Conservation (phyloP, 2,797 vertebrate species). For the Scolopax rusticola region DNA sequence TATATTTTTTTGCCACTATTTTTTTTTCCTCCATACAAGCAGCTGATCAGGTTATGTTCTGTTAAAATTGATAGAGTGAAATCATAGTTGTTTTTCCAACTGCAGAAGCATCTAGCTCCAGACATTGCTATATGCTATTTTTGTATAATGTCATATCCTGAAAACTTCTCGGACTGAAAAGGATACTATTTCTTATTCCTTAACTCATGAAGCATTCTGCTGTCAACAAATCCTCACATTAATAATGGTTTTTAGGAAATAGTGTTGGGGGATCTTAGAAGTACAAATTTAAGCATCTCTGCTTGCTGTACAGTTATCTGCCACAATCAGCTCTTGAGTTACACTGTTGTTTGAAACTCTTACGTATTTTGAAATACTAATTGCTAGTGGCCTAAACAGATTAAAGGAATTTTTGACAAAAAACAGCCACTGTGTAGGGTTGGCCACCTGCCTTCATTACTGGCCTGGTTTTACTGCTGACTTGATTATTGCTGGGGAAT, state of each 20-base stretch:
- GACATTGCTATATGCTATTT: not conserved
- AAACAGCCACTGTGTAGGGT: not conserved
- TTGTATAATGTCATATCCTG: not conserved
- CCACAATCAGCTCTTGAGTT: not conserved
- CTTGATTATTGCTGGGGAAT: not conserved
- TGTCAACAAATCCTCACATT: not conserved
- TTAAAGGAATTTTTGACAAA: not conserved
- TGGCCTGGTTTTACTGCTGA: not conserved
- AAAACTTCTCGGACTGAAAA: not conserved
- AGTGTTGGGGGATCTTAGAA: not conserved
- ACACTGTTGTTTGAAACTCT: not conserved
- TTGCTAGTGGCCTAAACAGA: not conserved
- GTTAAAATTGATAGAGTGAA: not conserved
- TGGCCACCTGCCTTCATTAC: not conserved
- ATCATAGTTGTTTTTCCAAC: not conserved
- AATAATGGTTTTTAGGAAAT: not conserved
- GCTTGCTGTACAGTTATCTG: not conserved
- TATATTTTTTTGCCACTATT: not conserved
- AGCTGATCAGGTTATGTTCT: not conserved
- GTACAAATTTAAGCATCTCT: not conserved
- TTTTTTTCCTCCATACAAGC: not conserved
- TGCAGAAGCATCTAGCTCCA: not conserved
- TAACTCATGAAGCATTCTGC: not conserved
- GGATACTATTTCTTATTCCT: not conserved
- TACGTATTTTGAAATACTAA: not conserved